Conservation (phyloP, 2,797 vertebrate species). For the Cuculus canorus region DNA sequence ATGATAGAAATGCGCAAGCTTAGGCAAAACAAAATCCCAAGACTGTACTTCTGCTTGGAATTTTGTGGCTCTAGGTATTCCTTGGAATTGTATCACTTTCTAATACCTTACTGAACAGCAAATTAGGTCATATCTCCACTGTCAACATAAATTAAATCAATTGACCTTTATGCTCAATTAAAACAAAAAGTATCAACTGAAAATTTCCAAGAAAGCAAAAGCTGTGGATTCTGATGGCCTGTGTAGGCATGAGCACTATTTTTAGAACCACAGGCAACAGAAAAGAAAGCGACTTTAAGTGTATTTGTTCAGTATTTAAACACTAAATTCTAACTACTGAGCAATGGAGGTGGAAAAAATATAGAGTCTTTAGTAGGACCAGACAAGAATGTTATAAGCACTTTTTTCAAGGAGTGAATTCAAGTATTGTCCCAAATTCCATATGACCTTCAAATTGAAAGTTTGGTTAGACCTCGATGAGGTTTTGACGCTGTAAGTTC, state of each 20-base stretch:
- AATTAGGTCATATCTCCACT: background rate
- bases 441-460: background rate
- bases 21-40: constrained; percentile 1
- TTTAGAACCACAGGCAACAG: background rate
- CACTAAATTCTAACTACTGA: background rate
- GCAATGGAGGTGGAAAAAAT: background rate
- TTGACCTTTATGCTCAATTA: background rate
- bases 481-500: background rate
- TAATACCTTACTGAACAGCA: background rate
- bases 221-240: background rate
- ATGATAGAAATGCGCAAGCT: constrained; percentile 24
- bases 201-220: background rate
- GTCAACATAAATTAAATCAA: background rate
- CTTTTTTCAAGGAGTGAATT: background rate
- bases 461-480: background rate
- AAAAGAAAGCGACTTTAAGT: background rate
- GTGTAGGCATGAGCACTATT: background rate
- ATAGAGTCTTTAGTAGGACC: background rate
- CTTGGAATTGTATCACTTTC: background rate
- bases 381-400: background rate
- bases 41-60: background rate
- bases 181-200: background rate
- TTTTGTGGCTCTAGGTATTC: constrained; percentile 1
- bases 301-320: background rate
- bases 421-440: background rate